Evolutionary conservation across 1,140 invertebrate genomes (phyloP), one percentile per base, ranked within the genome.

Genomic region (Neodiprion pinetum): DNA sequence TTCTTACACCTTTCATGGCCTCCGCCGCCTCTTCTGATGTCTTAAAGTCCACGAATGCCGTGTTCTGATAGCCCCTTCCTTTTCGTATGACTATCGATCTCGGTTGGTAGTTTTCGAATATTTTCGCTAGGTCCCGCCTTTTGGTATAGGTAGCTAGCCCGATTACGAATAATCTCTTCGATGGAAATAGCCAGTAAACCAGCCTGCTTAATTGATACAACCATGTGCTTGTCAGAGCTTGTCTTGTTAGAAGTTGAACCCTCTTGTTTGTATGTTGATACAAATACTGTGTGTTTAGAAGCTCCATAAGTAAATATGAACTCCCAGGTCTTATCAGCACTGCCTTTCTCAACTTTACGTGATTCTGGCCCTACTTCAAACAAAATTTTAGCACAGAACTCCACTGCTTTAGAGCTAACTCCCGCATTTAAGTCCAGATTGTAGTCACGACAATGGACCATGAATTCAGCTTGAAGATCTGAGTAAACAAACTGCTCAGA

Each of bases 161-260:
- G 17, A 21, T 21, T 21, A 21, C 17, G 17, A 21, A 21, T 1
- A 21, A 21, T 21, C 17, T 21, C 17, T 0, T 21, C 17, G 17
- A 21, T 21, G 17, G 17, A 21, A 21, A 21, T 21, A 21, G 17
- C 53, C 10, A 61, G 10, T 11, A 61, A n/a, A 61, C 53, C 53
- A n/a, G 53, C 53, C 53, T 61, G 53, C n/a, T 61, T 61, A n/a
- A 61, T 61, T 61, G 53, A 11, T n/a, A 61, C 10, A 61, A 61
- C n/a, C n/a, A 61, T 61, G n/a, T 61, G n/a, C 10, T 21, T 21
- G 17, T 21, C 17, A 21, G 17, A 21, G 17, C 17, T 21, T 1
- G 17, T 21, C 17, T 21, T 61, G 10, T 11, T 21, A 21, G 17
- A 21, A 21, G 17, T 17, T 17, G 17, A 17, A 21, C 0, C 17